A percentile compares a stretch with the other conserved stretches of the same genome.
These are phyloP conservation scores for Hydrocynus forskahlii DNA, from an alignment of 2,797 vertebrate species.

Conservation along the genomic window DNA sequence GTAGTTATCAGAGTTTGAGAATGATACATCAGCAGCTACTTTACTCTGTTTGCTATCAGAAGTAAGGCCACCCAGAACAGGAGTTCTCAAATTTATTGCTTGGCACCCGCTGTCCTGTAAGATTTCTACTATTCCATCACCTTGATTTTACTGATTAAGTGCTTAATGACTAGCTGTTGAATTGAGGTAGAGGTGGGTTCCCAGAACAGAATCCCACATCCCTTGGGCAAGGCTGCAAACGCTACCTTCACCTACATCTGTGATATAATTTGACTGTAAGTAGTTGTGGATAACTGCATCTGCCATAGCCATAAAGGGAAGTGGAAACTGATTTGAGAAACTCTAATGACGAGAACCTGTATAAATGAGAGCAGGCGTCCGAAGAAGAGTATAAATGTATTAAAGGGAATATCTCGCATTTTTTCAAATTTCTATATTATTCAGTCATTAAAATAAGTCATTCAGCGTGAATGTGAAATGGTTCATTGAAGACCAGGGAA, in stretches of 20 bases:
- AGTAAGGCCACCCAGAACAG: background rate
- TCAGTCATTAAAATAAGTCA: background rate
- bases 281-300: no score
- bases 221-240: no score
- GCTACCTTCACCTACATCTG: no score
- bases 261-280: no score
- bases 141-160: background rate
- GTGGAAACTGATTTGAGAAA: background rate
- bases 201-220: background rate
- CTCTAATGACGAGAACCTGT: background rate
- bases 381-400: background rate
- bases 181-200: background rate
- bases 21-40: background rate
- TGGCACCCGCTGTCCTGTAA: background rate
- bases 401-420: background rate
- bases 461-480: background rate
- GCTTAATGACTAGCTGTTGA: background rate
- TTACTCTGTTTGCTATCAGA: no score
- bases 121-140: background rate
- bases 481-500: background rate
- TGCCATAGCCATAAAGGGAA: no score
- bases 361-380: background rate
- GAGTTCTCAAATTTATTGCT: background rate
- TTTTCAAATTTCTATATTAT: background rate
- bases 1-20: background rate